These are phyloP conservation scores for Zosterops borbonicus DNA, from an alignment of 2,113 vertebrate species.

Conservation along the genomic window DNA sequence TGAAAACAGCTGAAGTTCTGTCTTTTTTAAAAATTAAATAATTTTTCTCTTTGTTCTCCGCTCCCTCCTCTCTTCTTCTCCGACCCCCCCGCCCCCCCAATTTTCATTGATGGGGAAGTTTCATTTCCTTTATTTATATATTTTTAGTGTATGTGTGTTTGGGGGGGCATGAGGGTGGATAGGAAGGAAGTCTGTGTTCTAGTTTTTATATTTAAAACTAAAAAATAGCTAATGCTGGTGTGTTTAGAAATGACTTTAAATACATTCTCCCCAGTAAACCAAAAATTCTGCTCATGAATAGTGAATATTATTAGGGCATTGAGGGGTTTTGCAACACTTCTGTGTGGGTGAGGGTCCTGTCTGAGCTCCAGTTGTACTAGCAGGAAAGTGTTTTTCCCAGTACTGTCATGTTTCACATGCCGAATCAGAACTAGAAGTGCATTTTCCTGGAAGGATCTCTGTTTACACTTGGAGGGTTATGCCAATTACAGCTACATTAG, in stretches of 20 bases:
- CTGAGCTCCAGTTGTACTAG: background rate
- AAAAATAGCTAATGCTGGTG: background rate
- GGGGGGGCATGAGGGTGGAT: background rate
- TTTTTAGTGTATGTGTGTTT: conserved; percentile 49
- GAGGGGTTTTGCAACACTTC: background rate
- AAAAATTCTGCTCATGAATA: background rate
- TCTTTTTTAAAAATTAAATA: no score
- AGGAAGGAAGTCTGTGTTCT: conserved; percentile 25
- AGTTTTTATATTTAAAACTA: conserved; percentile 32
- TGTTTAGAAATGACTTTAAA: background rate
- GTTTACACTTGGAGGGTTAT: conserved; percentile 10
- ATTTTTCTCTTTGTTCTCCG: background rate
- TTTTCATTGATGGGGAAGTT: conserved; percentile 62
- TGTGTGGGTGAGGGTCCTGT: background rate
- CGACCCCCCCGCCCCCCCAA: background rate
- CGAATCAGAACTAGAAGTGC: conserved; percentile 3
- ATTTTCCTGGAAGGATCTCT: conserved; percentile 46
- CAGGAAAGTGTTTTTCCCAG: conserved; percentile 2
- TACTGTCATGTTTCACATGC: background rate
- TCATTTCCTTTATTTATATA: conserved; percentile 67
- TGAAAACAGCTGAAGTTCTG: background rate
- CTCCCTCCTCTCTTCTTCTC: background rate
- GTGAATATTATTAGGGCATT: background rate
- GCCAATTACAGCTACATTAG: conserved; percentile 5
- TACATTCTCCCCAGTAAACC: background rate